Percentiles rank a stretch among this genome's conserved stretches.
Conservation (phyloP, 2,888 invertebrate species). For the Apodemia mormo region DNA sequence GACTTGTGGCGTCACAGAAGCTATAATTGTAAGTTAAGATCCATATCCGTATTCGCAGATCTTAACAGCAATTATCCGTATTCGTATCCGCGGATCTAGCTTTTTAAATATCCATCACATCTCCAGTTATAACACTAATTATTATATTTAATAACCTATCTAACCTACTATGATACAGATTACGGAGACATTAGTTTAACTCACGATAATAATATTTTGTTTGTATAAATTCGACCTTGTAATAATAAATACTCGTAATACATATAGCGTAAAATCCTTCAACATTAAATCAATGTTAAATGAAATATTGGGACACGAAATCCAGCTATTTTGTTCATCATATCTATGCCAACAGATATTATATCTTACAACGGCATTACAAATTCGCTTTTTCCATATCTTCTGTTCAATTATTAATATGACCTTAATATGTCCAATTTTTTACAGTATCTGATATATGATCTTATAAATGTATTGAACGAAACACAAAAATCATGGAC, state of each 20-base stretch:
- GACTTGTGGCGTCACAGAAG: no score
- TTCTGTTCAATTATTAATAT: not conserved
- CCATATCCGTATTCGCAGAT: no score
- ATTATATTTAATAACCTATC: constrained; percentile 1
- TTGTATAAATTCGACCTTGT: not conserved
- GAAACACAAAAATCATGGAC: no score
- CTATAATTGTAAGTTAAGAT: no score
- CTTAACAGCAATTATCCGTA: no score
- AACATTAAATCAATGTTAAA: not conserved
- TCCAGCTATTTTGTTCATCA: not conserved
- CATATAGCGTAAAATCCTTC: not conserved
- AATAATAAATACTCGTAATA: not conserved
- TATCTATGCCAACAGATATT: not conserved
- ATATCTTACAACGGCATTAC: not conserved
- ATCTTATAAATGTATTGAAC: no score
- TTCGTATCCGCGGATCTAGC: no score
- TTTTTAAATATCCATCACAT: no score
- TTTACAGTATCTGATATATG: not conserved
- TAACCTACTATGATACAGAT: constrained; percentile 13
- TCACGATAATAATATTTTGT: constrained; percentile 4
- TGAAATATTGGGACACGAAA: not conserved
- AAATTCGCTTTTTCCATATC: not conserved
- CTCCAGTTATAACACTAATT: no score
- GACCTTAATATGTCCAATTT: not conserved
- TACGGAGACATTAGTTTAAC: constrained; percentile 13